Evolutionary conservation across 2,113 vertebrate genomes (phyloP), one percentile per base, ranked within the genome.

Genomic region (Hystrix cristata): DNA sequence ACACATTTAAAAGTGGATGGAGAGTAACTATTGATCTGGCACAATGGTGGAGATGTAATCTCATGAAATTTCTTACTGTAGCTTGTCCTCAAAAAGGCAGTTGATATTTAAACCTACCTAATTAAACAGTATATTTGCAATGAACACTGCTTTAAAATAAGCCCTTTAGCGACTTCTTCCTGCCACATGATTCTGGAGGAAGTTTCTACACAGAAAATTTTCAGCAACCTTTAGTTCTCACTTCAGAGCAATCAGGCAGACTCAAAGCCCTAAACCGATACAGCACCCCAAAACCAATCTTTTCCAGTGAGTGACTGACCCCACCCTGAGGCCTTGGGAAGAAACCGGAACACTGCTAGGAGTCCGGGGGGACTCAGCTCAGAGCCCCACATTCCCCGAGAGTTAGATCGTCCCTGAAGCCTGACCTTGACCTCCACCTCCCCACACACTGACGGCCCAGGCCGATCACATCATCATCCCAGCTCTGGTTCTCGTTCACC

Each of bases 381-480:
- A 76, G 14, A 96, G 31, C 84, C 48, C 27, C 78, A 19, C n/a
- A 19, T 12, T 51, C 7, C 38, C 60, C 12, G 43, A 5, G 0
- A 2, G 15, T 79, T 62, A 80, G 10, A 15, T 78, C 34, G 46
- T 8, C 46, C 14, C 43, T 59, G 51, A 91, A 60, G 46, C 21
- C 69, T n/a, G 18, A 57, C n/a, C 60, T 90, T 34, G 10, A n/a
- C 5, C 12, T 51, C 23, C 51, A 34, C 0, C 34, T 11, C 27
- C 23, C 46, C 34, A 31, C 9, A 78, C 5, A 8, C 1, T 23
- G 16, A 53, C 21, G 38, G 16, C 10, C 31, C 15, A 5, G 19
- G 34, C 0, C 4, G 7, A 0, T 59, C 19, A n/a, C 18, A 19
- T 31, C 55, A 51, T 23, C 43, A 46, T 11, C n/a, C 2, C 0